Percentiles rank a stretch among this genome's conserved stretches.
phyloP scores from a whole-genome alignment of 1,140 invertebrate species.

The Berghia stephanieae region DNA sequence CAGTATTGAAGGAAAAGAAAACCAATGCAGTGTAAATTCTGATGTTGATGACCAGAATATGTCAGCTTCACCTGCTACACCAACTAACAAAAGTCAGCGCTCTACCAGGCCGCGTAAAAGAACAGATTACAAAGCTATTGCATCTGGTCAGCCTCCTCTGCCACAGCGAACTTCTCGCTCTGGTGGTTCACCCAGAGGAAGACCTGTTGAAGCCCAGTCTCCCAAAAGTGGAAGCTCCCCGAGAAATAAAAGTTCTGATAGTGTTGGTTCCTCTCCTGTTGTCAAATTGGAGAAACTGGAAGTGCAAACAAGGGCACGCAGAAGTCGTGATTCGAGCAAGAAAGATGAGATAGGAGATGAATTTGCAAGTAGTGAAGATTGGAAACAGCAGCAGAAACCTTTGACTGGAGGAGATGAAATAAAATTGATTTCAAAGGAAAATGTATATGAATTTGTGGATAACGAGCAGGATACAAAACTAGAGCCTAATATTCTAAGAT shows the following conservation, averaged over 20 bases:
- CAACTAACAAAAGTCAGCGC: conserved; percentile 36
- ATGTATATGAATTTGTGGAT: conserved; percentile 41
- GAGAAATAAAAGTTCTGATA: conserved; percentile 40
- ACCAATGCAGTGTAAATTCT: conserved; percentile 32
- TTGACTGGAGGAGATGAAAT: conserved; percentile 10
- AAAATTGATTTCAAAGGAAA: conserved; percentile 34
- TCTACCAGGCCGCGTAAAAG: conserved; percentile 40
- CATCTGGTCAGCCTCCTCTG: conserved; percentile 39
- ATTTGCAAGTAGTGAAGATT: conserved; percentile 35
- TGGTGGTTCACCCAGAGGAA: conserved; percentile 38
- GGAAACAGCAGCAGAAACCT: too few species aligned
- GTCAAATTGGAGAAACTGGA: conserved; percentile 55
- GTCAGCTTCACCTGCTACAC: conserved; percentile 20
- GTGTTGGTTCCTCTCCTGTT: conserved; percentile 46
- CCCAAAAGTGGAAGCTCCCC: conserved; percentile 46
- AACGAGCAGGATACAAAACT: conserved; percentile 36
- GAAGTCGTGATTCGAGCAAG: not conserved
- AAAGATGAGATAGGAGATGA: conserved; percentile 23
- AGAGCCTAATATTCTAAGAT: conserved; percentile 24
- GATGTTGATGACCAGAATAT: conserved; percentile 31
- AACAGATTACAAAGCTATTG: conserved; percentile 51
- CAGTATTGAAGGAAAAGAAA: conserved; percentile 33
- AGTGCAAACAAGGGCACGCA: conserved; percentile 19
- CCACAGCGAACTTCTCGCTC: conserved; percentile 35
- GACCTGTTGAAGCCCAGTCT: conserved; percentile 39